phyloP scores from a whole-genome alignment of 1,140 invertebrate species.

The Nylanderia fulva region DNA sequence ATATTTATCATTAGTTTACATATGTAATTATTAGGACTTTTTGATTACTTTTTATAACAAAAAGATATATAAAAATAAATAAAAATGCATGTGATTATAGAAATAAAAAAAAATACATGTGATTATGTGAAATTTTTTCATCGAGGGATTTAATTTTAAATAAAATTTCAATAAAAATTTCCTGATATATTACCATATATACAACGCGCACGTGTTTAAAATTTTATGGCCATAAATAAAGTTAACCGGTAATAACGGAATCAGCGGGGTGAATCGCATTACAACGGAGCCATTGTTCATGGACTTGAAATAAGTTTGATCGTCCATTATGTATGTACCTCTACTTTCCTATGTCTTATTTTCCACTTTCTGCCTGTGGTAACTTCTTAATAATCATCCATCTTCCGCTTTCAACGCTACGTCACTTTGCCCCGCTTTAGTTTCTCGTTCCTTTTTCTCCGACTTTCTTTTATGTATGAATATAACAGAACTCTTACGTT shows the following conservation, averaged over 20 bases:
- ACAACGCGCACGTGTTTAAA: not conserved
- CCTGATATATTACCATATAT: not conserved
- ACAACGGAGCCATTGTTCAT: conserved; percentile 44
- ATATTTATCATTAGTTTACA: too few relatives aligned
- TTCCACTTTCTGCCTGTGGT: conserved; percentile 47
- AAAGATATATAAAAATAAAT: too few relatives aligned
- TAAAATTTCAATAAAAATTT: not conserved
- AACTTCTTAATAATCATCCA: conserved; percentile 63
- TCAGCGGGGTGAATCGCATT: conserved; percentile 44
- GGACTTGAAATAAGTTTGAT: conserved; percentile 56
- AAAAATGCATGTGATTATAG: too few relatives aligned
- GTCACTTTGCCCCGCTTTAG: conserved; percentile 9
- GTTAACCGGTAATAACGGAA: conserved; percentile 11
- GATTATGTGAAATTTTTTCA: too few relatives aligned
- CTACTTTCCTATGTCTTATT: conserved; percentile 54
- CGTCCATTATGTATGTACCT: conserved; percentile 54
- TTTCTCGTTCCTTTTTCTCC: not conserved
- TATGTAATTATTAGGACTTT: too few relatives aligned
- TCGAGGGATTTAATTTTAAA: not conserved
- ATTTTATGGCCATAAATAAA: conserved; percentile 26
- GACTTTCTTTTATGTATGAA: conserved; percentile 26
- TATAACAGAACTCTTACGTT: conserved; percentile 32
- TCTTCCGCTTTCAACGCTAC: conserved; percentile 55
- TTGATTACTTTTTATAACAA: too few relatives aligned
- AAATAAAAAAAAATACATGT: too few relatives aligned